A percentile compares a stretch with the other conserved stretches of the same genome.
Conservation (phyloP, 2,113 vertebrate species). For the Beaufortia kweichowensis region DNA sequence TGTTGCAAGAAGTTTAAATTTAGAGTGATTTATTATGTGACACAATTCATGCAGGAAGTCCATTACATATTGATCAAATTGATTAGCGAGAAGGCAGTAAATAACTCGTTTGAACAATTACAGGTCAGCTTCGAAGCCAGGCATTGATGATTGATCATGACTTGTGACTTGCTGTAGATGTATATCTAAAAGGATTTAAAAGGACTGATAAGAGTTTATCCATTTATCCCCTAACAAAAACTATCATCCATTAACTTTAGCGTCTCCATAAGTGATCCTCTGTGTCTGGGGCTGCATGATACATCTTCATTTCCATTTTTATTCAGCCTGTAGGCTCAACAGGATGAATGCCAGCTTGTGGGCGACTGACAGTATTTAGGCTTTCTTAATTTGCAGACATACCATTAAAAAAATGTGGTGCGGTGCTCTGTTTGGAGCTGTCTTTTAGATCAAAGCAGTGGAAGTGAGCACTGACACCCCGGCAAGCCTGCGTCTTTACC, state of each 20-base stretch:
- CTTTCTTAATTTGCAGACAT: background rate
- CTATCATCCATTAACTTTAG: conserved; percentile 1
- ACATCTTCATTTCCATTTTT: conserved; percentile 11
- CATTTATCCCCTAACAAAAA: conserved; percentile 9
- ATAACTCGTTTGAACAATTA: conserved; percentile 1
- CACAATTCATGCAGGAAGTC: background rate
- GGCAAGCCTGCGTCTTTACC: conserved; percentile 23
- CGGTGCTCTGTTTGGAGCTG: conserved; percentile 24
- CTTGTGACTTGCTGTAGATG: background rate
- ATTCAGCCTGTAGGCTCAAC: background rate
- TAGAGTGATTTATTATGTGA: too few species aligned
- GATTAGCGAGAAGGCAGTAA: background rate
- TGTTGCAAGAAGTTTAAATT: too few species aligned
- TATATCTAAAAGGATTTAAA: background rate
- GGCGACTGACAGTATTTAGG: background rate
- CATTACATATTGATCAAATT: background rate
- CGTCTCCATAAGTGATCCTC: conserved; percentile 2
- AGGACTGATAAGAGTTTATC: conserved; percentile 29
- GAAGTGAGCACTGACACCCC: background rate
- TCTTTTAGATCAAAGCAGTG: conserved; percentile 26
- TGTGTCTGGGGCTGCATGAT: background rate
- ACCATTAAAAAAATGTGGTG: too few species aligned
- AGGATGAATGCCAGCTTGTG: background rate
- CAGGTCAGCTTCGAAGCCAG: background rate
- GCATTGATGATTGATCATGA: background rate